phyloP scores from a whole-genome alignment of 2,797 vertebrate species.

The Bradypodion ventrale region DNA sequence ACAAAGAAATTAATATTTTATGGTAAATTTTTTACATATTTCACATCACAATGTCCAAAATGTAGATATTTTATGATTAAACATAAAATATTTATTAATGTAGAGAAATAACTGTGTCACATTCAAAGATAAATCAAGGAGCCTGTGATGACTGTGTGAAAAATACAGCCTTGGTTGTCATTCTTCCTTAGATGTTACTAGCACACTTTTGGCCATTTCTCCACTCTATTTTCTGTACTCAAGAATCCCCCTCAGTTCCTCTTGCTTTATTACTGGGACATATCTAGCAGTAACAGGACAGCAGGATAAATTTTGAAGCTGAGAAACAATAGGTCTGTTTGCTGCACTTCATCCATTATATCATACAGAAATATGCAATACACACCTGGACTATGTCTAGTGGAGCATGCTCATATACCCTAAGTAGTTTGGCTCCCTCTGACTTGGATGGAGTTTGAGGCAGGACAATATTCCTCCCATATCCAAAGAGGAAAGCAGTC shows the following conservation, averaged over 20 bases:
- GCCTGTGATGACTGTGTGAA: slow-evolving; percentile 17
- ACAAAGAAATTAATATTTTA: slow-evolving; percentile 27
- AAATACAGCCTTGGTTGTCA: slow-evolving; percentile 29
- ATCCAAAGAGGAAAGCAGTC: too few species aligned
- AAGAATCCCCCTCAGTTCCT: not conserved
- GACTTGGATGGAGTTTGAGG: too few species aligned
- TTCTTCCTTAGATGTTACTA: slow-evolving; percentile 18
- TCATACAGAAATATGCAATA: not conserved
- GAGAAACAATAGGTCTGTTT: not conserved
- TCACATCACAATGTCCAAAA: slow-evolving; percentile 27
- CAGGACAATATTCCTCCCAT: too few species aligned
- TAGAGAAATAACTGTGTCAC: slow-evolving; percentile 31
- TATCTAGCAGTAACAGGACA: not conserved
- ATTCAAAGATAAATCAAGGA: slow-evolving; percentile 34
- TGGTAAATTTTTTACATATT: slow-evolving; percentile 14
- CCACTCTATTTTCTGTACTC: slow-evolving; percentile 16
- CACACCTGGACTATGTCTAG: not conserved
- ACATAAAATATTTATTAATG: slow-evolving; percentile 39
- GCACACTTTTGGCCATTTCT: not conserved
- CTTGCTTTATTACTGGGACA: not conserved
- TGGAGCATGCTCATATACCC: not conserved
- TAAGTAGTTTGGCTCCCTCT: not conserved
- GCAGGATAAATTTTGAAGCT: not conserved
- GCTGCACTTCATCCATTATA: not conserved
- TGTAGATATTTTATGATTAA: slow-evolving; percentile 28